Conservation (phyloP, 2,113 vertebrate genomes). For the Trematocara marginatum region DNA sequence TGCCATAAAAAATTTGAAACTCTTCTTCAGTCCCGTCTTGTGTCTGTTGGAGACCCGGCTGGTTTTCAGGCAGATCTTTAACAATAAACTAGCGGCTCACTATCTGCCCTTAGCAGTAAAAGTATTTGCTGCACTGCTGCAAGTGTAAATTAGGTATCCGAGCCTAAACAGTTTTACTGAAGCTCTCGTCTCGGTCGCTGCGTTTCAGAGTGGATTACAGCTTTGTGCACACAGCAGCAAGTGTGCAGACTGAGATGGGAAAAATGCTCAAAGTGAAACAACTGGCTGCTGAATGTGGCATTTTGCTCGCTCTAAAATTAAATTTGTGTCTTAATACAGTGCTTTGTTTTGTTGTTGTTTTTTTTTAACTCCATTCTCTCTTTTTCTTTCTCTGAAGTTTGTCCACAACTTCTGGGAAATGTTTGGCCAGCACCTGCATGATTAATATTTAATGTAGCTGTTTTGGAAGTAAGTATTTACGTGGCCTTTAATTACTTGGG, state of each 20-base stretch:
- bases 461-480: conserved; percentile 53
- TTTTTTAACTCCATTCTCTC: not conserved
- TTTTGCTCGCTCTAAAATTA: not conserved
- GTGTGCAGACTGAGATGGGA: not conserved
- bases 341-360: not conserved
- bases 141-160: conserved; percentile 18
- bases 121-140: conserved; percentile 29
- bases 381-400: conserved; percentile 32
- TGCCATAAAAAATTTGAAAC: rapidly evolving
- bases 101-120: not conserved
- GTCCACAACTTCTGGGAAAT: conserved; percentile 26
- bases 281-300: conserved; percentile 10
- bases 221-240: not conserved
- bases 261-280: conserved; percentile 1
- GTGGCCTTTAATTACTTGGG: conserved; percentile 62
- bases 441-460: conserved; percentile 64
- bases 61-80: not conserved
- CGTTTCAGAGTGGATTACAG: conserved; percentile 37
- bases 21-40: not conserved
- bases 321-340: conserved; percentile 15
- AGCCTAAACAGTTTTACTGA: conserved; percentile 25
- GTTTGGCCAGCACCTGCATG: conserved; percentile 60
- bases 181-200: conserved; percentile 13
- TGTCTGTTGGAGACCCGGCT: not conserved
- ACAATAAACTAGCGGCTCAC: not conserved